These are phyloP conservation scores for Chelon auratus DNA, from an alignment of 2,797 vertebrate genomes.

Conservation along the genomic window DNA sequence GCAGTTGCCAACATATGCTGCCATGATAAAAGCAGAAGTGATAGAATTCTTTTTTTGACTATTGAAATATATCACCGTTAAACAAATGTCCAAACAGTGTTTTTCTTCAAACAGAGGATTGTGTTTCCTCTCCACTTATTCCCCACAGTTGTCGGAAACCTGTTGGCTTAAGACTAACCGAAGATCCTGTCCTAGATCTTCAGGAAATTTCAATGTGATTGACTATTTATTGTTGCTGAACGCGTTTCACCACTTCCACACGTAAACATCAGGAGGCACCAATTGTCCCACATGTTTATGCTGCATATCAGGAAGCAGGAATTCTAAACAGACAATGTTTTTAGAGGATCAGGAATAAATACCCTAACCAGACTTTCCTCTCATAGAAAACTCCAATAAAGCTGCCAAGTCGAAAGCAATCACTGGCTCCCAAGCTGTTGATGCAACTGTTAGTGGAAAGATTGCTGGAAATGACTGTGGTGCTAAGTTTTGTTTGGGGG, in stretches of 20 bases:
- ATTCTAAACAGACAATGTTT: slow-evolving; percentile 30
- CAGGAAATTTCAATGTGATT: not conserved
- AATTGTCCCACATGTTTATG: slow-evolving; percentile 21
- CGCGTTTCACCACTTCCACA: slow-evolving; percentile 14
- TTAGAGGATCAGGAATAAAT: slow-evolving; percentile 17
- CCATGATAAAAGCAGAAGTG: too few species aligned
- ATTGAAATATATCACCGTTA: not conserved
- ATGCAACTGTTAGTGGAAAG: not conserved
- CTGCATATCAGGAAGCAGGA: slow-evolving; percentile 19
- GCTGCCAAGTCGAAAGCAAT: slow-evolving; percentile 8
- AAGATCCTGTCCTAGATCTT: not conserved
- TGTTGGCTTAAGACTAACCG: not conserved
- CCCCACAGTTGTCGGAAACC: not conserved
- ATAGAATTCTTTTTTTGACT: too few species aligned
- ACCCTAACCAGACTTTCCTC: slow-evolving; percentile 6
- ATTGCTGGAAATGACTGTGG: not conserved
- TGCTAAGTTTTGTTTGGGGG: not conserved
- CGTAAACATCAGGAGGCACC: slow-evolving; percentile 31
- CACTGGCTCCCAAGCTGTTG: not conserved
- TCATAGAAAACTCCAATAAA: slow-evolving; percentile 15
- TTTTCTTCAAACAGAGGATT: too few species aligned
- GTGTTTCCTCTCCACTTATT: not conserved
- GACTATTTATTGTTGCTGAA: slow-evolving; percentile 38
- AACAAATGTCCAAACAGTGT: not conserved
- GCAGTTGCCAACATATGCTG: too few species aligned